These are phyloP conservation scores for Gastrophysa polygoni DNA, from an alignment of 2,888 invertebrate species.

Conservation along the genomic window DNA sequence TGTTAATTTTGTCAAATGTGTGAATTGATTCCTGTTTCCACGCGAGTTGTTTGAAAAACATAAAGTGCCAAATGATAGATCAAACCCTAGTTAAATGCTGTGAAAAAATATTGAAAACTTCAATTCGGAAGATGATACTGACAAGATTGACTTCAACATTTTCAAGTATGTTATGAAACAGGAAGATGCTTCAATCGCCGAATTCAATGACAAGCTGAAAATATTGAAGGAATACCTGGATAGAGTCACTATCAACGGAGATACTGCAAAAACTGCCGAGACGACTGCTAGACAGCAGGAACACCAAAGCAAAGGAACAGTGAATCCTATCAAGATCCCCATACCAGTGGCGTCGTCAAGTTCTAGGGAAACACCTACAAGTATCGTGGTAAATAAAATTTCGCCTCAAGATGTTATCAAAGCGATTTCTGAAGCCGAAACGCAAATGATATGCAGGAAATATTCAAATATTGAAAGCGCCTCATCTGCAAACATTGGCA, in stretches of 20 bases:
- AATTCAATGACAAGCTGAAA: constrained; percentile 4
- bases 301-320: background rate
- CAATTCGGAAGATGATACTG: background rate
- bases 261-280: too few species aligned
- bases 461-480: background rate
- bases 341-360: background rate
- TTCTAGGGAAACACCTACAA: background rate
- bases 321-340: background rate
- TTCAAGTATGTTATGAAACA: constrained; percentile 16
- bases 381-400: background rate
- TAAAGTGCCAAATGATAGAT: constrained; percentile 1
- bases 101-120: too few species aligned
- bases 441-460: background rate
- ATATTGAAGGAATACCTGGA: constrained; percentile 2
- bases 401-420: background rate
- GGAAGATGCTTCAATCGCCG: constrained; percentile 10
- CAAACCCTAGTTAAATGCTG: constrained; percentile 5
- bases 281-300: too few species aligned
- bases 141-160: constrained; percentile 10
- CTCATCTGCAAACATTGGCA: background rate
- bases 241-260: too few species aligned
- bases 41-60: constrained; percentile 4
- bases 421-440: constrained; percentile 2
- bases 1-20: constrained; percentile 7
- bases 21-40: constrained; percentile 3